Conservation (phyloP, 2,797 vertebrate species). For the Botia kubotai region DNA sequence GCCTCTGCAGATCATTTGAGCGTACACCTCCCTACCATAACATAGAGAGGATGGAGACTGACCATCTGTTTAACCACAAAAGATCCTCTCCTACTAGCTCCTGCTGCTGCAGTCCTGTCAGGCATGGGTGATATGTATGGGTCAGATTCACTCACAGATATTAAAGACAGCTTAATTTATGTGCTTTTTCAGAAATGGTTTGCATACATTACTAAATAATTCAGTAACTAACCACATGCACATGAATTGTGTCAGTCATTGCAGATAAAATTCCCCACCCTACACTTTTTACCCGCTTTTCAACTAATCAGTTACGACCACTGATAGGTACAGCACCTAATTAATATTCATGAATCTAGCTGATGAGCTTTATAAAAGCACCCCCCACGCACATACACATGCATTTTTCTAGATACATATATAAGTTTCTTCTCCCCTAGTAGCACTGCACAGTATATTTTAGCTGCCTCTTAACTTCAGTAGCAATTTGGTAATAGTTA, state of each 20-base stretch:
- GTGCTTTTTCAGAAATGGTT: neutral
- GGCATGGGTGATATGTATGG: neutral
- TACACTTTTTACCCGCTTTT: neutral
- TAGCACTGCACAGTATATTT: too few relatives aligned
- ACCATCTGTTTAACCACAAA: constrained; percentile 49
- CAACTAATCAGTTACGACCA: neutral
- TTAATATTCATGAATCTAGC: neutral
- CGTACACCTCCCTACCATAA: constrained; percentile 21
- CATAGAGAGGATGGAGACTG: constrained; percentile 19
- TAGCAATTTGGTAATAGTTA: neutral
- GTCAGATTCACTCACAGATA: neutral
- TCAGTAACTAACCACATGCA: neutral
- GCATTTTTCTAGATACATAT: too few relatives aligned
- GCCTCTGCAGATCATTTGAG: constrained; percentile 27
- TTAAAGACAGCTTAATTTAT: neutral
- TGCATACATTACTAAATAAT: neutral
- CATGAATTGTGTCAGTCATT: neutral
- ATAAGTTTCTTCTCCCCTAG: too few relatives aligned
- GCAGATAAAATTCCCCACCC: neutral
- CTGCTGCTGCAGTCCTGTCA: constrained; percentile 24
- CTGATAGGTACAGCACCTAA: neutral
- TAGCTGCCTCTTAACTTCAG: neutral
- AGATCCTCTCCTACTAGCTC: constrained; percentile 27
- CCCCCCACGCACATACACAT: neutral
- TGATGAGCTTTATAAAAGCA: neutral